phyloP scores from a whole-genome alignment of 1,140 invertebrate species.

The Drosophila aff. region DNA sequence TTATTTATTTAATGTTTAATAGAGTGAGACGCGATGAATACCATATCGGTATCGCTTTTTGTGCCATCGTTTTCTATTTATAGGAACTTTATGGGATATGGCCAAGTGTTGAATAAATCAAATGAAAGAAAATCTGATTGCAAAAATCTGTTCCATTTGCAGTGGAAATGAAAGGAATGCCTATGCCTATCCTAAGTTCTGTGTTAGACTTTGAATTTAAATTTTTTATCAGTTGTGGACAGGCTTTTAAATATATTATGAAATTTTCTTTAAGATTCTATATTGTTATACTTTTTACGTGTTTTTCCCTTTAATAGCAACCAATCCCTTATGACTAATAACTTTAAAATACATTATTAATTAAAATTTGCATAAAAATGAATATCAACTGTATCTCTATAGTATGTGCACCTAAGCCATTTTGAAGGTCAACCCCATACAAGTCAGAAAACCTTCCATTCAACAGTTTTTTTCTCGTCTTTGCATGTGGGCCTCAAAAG shows the following conservation, averaged over 20 bases:
- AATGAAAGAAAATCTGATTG: neutral
- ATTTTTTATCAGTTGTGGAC: neutral
- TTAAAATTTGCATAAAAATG: conserved; percentile 12
- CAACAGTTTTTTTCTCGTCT: conserved; percentile 2
- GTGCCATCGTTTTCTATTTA: conserved; percentile 2
- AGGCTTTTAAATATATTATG: neutral
- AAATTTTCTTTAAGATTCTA: too few species aligned
- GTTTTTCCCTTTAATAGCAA: neutral
- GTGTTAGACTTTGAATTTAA: neutral
- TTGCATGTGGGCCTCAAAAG: conserved; percentile 27
- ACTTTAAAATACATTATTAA: neutral
- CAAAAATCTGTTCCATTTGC: neutral
- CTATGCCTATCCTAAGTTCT: neutral
- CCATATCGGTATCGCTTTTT: conserved; percentile 31
- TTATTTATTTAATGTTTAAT: conserved; percentile 21
- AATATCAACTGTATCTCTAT: neutral
- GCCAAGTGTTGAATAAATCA: conserved; percentile 4
- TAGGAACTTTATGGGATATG: conserved; percentile 15
- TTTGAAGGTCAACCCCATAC: conserved; percentile 34
- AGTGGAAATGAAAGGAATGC: neutral
- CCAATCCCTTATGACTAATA: neutral
- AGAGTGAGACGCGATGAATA: conserved; percentile 15
- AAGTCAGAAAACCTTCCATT: conserved; percentile 14
- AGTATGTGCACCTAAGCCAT: conserved; percentile 3
- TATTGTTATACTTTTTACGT: too few species aligned